phyloP scores from a whole-genome alignment of 92 coral and sea anemone species.

The Isaurus tuberculatus region DNA sequence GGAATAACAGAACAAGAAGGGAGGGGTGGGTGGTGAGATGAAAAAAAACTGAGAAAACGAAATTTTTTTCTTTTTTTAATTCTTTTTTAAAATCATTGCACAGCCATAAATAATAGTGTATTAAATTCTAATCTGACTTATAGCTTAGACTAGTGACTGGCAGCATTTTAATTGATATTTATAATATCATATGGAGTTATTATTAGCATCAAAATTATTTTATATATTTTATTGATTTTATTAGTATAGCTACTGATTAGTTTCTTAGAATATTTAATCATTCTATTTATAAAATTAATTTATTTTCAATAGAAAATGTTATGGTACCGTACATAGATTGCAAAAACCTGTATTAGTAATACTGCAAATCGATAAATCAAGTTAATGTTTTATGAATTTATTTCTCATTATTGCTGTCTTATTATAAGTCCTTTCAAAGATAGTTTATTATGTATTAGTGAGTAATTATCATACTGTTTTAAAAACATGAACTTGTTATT shows the following conservation, averaged over 20 bases:
- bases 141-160: too few species aligned
- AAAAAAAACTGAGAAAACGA: not conserved
- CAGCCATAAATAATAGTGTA: not conserved
- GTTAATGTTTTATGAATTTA: not conserved
- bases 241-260: too few species aligned
- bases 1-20: too few species aligned
- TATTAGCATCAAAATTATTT: too few species aligned
- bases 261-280: too few species aligned
- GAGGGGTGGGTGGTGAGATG: too few species aligned
- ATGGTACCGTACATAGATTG: not conserved
- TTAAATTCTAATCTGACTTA: too few species aligned
- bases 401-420: not conserved
- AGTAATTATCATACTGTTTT: not conserved
- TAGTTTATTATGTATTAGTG: not conserved
- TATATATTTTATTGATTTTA: too few species aligned
- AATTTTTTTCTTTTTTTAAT: not conserved
- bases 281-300: too few species aligned
- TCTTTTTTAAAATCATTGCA: not conserved
- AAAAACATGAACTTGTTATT: not conserved
- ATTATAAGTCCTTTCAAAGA: not conserved
- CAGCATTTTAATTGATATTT: too few species aligned
- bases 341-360: not conserved
- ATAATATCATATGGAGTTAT: too few species aligned
- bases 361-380: not conserved
- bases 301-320: not conserved